Evolutionary conservation across 2,888 invertebrate species (phyloP), one percentile per base, ranked within the genome.

Genomic region (Graphium colonna): DNA sequence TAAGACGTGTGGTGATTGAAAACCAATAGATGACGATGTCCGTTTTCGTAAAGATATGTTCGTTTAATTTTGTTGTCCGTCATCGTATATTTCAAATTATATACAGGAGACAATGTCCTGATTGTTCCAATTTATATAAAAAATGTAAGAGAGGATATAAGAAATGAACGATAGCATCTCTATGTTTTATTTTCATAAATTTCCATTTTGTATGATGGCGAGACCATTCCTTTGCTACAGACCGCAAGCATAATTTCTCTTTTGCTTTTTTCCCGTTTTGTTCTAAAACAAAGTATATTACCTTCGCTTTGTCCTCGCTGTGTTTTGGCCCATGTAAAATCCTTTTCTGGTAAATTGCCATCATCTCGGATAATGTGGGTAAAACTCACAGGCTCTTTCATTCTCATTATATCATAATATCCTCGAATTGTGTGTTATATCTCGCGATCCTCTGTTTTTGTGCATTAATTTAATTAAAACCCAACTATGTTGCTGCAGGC

Each of bases 281-380:
- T 65, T 67, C 67, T 71, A 70, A 71, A 78, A 75, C 68, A 64
- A 68, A 71, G 75, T 81, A 82, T 82, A 82, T 80, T 78, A 74
- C 75, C 68, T 74, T 67, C 73, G 71, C 71, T 76, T 77, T 76
- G 80, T 81, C 75, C 68, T 69, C 68, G 52, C 65, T 61, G 63
- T 67, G 65, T 68, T 73, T 69, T 69, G 62, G 67, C 63, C 64
- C 65, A 68, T 71, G 68, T 74, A 73, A 77, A 80, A 78, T 77
- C 71, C 71, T 77, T 79, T 77, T 62, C 64, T 62, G 68, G 68
- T 72, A 80, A 80, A 82, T 79, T 82, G 77, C 67, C 69, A 63
- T 69, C 69, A 69, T 69, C 67, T 69, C 63, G 63, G 60, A 62
- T 74, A 73, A 70, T 73, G 64, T 68, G 66, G 68, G 55, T 57